Conservation (phyloP, 2,797 vertebrate genomes). For the Gymnocypris eckloni region DNA sequence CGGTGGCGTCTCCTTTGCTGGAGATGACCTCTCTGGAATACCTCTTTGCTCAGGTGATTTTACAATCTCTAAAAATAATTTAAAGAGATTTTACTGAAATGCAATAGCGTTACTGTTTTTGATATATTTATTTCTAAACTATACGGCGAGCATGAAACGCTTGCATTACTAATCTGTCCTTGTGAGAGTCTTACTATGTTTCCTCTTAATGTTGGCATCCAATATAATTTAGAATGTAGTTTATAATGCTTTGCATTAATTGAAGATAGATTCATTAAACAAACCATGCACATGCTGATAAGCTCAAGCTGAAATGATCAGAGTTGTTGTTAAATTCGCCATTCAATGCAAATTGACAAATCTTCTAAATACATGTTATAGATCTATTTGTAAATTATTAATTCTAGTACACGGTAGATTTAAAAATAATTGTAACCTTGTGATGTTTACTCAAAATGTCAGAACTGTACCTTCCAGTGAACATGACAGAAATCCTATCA, state of each 20-base stretch:
- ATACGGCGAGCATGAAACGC: not conserved
- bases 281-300: not conserved
- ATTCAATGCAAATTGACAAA: not conserved
- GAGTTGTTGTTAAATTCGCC: not conserved
- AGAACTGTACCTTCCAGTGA: not conserved
- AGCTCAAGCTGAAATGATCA: not conserved
- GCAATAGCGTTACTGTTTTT: not conserved
- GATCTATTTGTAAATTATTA: not conserved
- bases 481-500: not conserved
- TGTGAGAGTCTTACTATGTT: not conserved
- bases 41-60: slow-evolving; percentile 88
- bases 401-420: not conserved
- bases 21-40: slow-evolving; percentile 88
- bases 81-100: not conserved
- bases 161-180: not conserved
- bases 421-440: not conserved
- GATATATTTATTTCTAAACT: not conserved
- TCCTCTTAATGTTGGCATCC: not conserved
- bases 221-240: not conserved
- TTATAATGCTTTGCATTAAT: not conserved
- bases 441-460: not conserved
- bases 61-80: not conserved
- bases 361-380: not conserved
- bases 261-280: not conserved
- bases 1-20: slow-evolving; percentile 76